Evolutionary conservation across 2,888 invertebrate species (phyloP).

Genomic region (Germaria angustata): DNA sequence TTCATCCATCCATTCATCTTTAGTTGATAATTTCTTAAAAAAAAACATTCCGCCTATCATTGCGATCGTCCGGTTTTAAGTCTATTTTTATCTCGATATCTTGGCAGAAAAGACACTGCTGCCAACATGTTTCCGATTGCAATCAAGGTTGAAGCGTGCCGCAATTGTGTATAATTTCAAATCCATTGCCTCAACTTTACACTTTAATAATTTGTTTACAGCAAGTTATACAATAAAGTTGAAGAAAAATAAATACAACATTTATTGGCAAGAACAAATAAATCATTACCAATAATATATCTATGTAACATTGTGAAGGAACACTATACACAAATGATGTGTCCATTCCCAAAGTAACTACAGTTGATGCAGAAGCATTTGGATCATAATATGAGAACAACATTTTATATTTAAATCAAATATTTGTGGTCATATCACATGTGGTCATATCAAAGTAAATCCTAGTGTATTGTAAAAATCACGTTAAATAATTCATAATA

Average conservation of each 20-base stretch:
- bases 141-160: constrained; percentile 57
- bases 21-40: constrained; percentile 21
- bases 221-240: background rate
- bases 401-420: no score
- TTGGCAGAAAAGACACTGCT: constrained; percentile 50
- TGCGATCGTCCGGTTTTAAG: constrained; percentile 45
- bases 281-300: background rate
- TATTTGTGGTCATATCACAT: no score
- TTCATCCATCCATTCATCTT: constrained; percentile 42
- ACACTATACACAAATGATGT: no score
- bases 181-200: constrained; percentile 66
- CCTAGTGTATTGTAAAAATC: no score
- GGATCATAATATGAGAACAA: no score
- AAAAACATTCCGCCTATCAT: constrained; percentile 33
- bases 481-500: no score
- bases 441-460: no score
- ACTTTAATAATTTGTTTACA: constrained; percentile 57
- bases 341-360: no score
- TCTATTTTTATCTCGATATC: constrained; percentile 61
- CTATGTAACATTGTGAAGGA: no score
- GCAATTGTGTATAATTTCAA: constrained; percentile 61
- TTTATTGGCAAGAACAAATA: background rate
- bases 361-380: no score
- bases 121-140: constrained; percentile 63
- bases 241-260: constrained; percentile 1